phyloP scores from a whole-genome alignment of 2,113 vertebrate genomes.

The Tympanuchus pallidicinctus region DNA sequence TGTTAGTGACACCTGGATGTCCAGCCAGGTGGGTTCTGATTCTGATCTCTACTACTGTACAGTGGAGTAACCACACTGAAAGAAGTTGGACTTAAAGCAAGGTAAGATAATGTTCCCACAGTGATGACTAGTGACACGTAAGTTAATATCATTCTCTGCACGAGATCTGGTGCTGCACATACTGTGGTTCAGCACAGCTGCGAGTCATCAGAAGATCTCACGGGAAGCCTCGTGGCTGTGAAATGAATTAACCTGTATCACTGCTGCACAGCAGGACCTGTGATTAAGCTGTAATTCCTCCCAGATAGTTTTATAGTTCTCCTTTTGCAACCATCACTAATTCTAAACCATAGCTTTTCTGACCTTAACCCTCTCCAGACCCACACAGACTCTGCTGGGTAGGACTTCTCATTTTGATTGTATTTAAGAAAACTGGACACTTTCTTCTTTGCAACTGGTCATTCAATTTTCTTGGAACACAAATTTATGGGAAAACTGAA shows the following conservation, averaged over 20 bases:
- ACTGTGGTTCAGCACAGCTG: slow-evolving; percentile 7
- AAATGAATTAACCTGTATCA: slow-evolving; percentile 74
- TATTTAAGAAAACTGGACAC: background rate
- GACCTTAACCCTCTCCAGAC: slow-evolving; percentile 15
- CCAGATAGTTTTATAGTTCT: slow-evolving; percentile 21
- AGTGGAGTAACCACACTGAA: background rate
- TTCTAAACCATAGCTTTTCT: background rate
- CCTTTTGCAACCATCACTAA: slow-evolving; percentile 21
- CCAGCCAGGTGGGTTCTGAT: background rate
- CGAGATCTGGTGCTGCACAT: background rate
- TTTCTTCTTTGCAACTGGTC: background rate
- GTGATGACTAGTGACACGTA: background rate
- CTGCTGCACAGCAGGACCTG: background rate
- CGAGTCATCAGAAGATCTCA: slow-evolving; percentile 44
- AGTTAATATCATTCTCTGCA: slow-evolving; percentile 36
- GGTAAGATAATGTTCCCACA: background rate
- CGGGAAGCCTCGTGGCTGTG: slow-evolving; percentile 41
- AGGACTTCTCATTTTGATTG: background rate
- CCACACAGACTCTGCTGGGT: background rate
- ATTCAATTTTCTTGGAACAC: background rate
- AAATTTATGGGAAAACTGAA: background rate
- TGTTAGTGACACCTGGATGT: background rate
- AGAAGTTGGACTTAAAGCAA: background rate
- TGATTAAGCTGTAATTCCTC: slow-evolving; percentile 75
- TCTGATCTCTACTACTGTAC: background rate